Evolutionary conservation across 2,797 vertebrate species (phyloP).

Genomic region (Rhynchotus rufescens): DNA sequence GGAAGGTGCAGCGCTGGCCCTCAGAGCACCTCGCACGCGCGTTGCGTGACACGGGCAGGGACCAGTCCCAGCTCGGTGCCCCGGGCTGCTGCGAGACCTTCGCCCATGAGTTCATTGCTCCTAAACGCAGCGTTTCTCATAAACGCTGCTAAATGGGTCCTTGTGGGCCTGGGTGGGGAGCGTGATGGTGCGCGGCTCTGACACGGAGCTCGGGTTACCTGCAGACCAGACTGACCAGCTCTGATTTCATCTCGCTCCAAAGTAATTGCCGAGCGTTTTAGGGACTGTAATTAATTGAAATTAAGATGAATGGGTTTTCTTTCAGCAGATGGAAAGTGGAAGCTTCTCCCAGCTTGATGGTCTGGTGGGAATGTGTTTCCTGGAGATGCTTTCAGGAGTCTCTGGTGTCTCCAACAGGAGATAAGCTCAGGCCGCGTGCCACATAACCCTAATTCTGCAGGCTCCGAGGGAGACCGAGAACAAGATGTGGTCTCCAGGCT

Average conservation of each 20-base stretch:
- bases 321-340: not conserved
- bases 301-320: not conserved
- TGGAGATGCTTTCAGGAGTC: not conserved
- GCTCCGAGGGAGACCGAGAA: not conserved
- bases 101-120: not conserved
- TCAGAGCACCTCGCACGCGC: not conserved
- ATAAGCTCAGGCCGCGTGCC: not conserved
- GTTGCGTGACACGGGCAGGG: not conserved
- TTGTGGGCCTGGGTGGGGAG: not conserved
- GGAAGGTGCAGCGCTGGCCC: not conserved
- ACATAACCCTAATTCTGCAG: not conserved
- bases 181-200: not conserved
- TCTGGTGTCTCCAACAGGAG: not conserved
- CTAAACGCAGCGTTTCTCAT: not conserved
- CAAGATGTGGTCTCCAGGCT: not conserved
- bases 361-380: not conserved
- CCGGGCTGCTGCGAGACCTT: slow-evolving; percentile 18
- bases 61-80: not conserved
- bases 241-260: not conserved
- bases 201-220: not conserved
- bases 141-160: slow-evolving; percentile 24
- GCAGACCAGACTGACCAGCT: not conserved
- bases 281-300: not conserved
- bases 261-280: not conserved
- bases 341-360: not conserved